These are phyloP conservation scores for Sebastes taczanowskii DNA, from an alignment of 2,797 vertebrate genomes.

Conservation along the genomic window DNA sequence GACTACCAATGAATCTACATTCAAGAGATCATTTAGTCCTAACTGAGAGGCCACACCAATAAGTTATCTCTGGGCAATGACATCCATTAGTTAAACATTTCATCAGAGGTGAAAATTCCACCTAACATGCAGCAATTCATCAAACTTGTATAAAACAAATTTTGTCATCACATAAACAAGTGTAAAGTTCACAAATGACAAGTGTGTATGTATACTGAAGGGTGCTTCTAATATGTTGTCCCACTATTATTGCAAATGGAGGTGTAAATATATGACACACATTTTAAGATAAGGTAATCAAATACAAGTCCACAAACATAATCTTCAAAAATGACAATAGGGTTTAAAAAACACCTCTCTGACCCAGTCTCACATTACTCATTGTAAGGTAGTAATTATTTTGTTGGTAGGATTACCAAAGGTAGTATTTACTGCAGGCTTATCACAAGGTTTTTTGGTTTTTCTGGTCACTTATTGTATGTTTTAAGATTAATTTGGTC, in stretches of 20 bases:
- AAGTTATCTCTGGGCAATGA: not conserved
- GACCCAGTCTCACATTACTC: not conserved
- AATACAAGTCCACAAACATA: not conserved
- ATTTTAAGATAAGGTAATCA: not conserved
- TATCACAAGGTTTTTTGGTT: not conserved
- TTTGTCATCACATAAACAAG: not conserved
- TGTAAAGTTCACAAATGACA: not conserved
- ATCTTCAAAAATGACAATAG: not conserved
- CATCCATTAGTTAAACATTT: not conserved
- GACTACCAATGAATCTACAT: no score
- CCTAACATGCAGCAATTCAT: not conserved
- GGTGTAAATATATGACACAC: not conserved
- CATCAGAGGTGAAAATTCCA: no score
- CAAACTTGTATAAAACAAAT: not conserved
- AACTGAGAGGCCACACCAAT: not conserved
- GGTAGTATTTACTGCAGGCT: not conserved
- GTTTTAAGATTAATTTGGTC: not conserved
- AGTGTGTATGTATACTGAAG: not conserved
- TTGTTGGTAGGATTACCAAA: not conserved
- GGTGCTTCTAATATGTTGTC: not conserved
- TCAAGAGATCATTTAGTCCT: not conserved
- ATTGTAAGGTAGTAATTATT: not conserved
- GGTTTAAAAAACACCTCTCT: not conserved
- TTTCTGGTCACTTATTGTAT: not conserved
- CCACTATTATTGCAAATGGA: not conserved